Percentiles rank a stretch among this genome's conserved stretches.
These are phyloP conservation scores for Stichopus chloronotus DNA, from an alignment of 35 echinoderm and acorn worm species.

Conservation along the genomic window DNA sequence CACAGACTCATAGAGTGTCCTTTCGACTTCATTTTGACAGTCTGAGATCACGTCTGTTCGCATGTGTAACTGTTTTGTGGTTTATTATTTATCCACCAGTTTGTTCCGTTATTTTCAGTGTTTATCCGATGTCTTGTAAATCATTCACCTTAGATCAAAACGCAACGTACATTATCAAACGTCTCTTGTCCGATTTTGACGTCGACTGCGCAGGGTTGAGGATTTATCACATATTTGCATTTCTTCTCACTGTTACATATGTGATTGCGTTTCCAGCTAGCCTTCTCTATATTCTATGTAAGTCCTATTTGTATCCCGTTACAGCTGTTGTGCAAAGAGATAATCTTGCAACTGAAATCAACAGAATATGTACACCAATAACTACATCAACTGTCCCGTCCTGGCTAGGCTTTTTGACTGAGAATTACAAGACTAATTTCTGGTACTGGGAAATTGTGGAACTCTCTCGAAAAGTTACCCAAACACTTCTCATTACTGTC, in stretches of 20 bases:
- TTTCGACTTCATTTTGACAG: not conserved
- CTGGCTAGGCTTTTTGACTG: slow-evolving; percentile 38
- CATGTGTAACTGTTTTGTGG: slow-evolving; percentile 20
- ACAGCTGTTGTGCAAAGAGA: too few species aligned
- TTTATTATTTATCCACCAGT: slow-evolving; percentile 52
- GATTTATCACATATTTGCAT: not conserved
- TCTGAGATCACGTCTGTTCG: not conserved
- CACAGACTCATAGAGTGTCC: not conserved
- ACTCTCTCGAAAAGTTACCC: slow-evolving; percentile 45
- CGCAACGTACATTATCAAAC: not conserved
- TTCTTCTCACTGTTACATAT: not conserved
- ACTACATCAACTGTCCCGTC: not conserved
- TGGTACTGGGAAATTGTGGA: slow-evolving; percentile 65
- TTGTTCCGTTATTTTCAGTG: slow-evolving; percentile 42
- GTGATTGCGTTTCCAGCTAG: slow-evolving; percentile 44
- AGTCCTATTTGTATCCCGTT: too few species aligned
- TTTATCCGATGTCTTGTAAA: slow-evolving; percentile 31
- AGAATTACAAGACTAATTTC: slow-evolving; percentile 59
- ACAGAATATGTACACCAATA: too few species aligned
- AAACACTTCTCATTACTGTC: slow-evolving; percentile 32
- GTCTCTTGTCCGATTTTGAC: slow-evolving; percentile 36
- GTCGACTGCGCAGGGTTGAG: not conserved
- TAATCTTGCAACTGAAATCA: too few species aligned
- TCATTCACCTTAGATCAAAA: slow-evolving; percentile 10
- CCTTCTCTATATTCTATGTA: slow-evolving; percentile 28